Conservation (phyloP, 2,888 invertebrate genomes). For the Andrena fulva region DNA sequence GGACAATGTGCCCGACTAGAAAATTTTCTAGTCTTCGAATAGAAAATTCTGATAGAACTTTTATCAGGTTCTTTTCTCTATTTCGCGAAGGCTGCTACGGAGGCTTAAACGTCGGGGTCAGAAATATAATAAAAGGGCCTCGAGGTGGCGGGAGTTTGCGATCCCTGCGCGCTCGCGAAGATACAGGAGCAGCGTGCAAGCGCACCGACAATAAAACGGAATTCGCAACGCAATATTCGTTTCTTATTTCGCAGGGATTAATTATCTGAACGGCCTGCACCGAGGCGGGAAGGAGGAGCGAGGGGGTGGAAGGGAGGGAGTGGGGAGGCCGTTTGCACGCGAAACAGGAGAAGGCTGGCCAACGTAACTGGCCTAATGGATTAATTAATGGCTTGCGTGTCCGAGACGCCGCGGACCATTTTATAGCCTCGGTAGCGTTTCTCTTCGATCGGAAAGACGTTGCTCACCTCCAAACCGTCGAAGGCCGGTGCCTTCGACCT, state of each 20-base stretch:
- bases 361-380: conserved; percentile 57
- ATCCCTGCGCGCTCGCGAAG: conserved; percentile 6
- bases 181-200: conserved; percentile 34
- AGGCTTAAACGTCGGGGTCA: conserved; percentile 44
- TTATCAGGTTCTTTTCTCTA: too few species aligned
- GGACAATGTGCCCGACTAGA: too few species aligned
- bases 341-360: conserved; percentile 47
- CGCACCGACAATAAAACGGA: conserved; percentile 62
- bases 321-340: conserved; percentile 43
- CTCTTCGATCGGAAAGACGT: conserved; percentile 31
- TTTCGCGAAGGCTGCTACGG: conserved; percentile 3
- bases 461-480: conserved; percentile 31
- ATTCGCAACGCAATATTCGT: conserved; percentile 74
- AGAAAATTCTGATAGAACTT: too few species aligned
- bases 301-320: neutral
- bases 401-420: conserved; percentile 41
- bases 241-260: conserved; percentile 74
- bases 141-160: conserved; percentile 7
- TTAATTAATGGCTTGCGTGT: conserved; percentile 57
- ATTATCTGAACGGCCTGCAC: conserved; percentile 65
- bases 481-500: conserved; percentile 22
- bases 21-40: too few species aligned
- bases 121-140: conserved; percentile 30
- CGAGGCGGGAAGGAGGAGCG: conserved; percentile 8
- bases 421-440: conserved; percentile 45